Evolutionary conservation across 2,888 invertebrate species (phyloP), one percentile per base, ranked within the genome.

Genomic region (Liopterus haemorrhoidalis): DNA sequence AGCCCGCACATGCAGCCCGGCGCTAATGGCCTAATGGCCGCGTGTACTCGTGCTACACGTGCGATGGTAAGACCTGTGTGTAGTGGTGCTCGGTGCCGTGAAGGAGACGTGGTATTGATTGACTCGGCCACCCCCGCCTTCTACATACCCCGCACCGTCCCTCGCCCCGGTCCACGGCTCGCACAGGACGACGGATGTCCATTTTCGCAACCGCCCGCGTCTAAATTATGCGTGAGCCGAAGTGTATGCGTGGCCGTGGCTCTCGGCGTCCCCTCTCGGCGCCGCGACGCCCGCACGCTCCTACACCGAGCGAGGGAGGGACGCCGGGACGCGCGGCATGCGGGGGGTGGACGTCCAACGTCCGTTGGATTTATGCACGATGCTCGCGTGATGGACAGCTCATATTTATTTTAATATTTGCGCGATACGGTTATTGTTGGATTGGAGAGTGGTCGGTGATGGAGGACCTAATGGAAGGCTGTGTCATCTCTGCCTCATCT

Each of bases 211-310:
- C 66, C 66, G 64, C 66, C 37, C 48, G 66, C 65, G 64, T 67
- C 67, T 68, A 67, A 67, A 67, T 68, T 67, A 67, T 68, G 68
- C 68, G 66, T 68, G 66, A 67, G 68, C 64, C 64, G 65, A 46
- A 66, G 66, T 65, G 62, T 66, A 66, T 66, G 65, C 66, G 66
- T 65, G 63, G 40, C 40, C 32, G 33, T 8, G 9, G 16, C 37
- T 22, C n/a, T 22, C 12, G n/a, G 31, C 21, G 16, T 15, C 32
- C 32, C 14, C 32, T 2, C 32, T 32, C 14, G 16, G 16, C 32
- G 9, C 22, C 6, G 22, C n/a, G n/a, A n/a, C n/a, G n/a, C n/a
- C n/a, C n/a, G 64, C 61, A 59, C 60, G 57, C 61, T 61, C 64
- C 62, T 62, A 63, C 62, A 63, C 59, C 59, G 60, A 54, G 53